These are phyloP conservation scores for Lepidocolaptes lacrymiger DNA, from an alignment of 2,797 vertebrate genomes.

Conservation along the genomic window DNA sequence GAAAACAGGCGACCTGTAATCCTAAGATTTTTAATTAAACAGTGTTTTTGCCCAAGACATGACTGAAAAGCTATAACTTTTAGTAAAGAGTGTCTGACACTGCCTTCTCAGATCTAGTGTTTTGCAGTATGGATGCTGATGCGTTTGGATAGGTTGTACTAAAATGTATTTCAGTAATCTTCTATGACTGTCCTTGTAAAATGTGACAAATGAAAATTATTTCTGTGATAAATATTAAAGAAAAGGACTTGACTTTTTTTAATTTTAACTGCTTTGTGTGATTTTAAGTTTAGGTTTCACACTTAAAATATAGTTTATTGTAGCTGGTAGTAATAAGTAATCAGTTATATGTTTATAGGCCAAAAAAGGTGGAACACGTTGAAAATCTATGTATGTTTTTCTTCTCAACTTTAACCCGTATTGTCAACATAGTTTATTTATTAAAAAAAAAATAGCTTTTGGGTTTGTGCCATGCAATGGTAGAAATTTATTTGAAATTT, in stretches of 20 bases:
- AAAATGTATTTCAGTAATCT: background rate
- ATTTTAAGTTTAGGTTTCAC: background rate
- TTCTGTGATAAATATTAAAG: background rate
- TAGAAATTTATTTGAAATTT: background rate
- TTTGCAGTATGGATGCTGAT: constrained; percentile 6
- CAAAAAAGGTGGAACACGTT: background rate
- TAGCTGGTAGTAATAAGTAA: background rate
- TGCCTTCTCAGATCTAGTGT: constrained; percentile 30
- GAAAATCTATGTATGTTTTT: background rate
- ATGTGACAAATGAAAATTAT: background rate
- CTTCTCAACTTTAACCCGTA: background rate
- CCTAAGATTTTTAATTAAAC: background rate
- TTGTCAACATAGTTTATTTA: background rate
- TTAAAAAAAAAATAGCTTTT: background rate
- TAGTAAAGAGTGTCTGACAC: background rate
- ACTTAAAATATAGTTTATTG: background rate
- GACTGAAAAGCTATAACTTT: background rate
- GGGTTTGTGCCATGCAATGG: background rate
- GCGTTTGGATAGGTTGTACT: constrained; percentile 14
- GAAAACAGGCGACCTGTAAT: background rate
- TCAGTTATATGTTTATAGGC: background rate
- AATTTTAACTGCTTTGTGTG: background rate
- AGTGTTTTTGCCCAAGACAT: background rate
- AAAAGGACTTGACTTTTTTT: background rate
- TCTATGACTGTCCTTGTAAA: background rate